These are phyloP conservation scores for Mormoops blainvillei DNA, from an alignment of 2,113 vertebrate genomes.

Conservation along the genomic window DNA sequence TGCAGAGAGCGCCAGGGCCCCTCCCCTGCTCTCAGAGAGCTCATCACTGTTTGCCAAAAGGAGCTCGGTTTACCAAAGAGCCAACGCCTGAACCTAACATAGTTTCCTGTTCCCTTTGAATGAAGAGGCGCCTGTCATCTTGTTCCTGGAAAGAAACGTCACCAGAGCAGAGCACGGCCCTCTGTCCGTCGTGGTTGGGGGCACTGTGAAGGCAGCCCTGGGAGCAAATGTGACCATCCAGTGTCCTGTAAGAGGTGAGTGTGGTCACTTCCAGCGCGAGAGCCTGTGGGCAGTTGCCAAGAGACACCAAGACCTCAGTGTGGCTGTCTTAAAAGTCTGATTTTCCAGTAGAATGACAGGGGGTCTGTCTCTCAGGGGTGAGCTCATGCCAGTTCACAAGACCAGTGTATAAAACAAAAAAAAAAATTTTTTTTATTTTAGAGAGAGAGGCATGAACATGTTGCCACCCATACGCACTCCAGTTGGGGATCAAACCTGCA, in stretches of 20 bases:
- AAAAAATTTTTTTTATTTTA: neutral
- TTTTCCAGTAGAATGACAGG: neutral
- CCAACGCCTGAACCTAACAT: neutral
- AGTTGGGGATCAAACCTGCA: too few relatives aligned
- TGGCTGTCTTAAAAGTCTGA: neutral
- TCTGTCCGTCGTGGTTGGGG: slow-evolving; percentile 81
- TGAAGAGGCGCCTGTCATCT: slow-evolving; percentile 86
- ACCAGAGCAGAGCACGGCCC: slow-evolving; percentile 74
- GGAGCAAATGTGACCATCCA: slow-evolving; percentile 83
- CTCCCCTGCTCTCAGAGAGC: neutral
- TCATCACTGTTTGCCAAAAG: neutral
- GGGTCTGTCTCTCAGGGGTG: neutral
- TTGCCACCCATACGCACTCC: too few relatives aligned
- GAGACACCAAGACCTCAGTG: neutral
- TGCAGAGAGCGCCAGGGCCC: neutral
- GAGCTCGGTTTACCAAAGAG: neutral
- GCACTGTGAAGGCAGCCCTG: slow-evolving; percentile 72
- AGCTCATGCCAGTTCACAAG: neutral
- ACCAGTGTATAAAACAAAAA: neutral
- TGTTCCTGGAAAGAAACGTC: slow-evolving; percentile 77
- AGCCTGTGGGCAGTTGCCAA: neutral
- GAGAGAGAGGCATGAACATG: too few relatives aligned
- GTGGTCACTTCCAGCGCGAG: neutral
- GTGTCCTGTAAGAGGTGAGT: slow-evolving; percentile 88
- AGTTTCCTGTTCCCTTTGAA: slow-evolving; percentile 56